Evolutionary conservation across 2,888 invertebrate species (phyloP), one percentile per base, ranked within the genome.

Genomic region (Hirtodrosophila confusa): DNA sequence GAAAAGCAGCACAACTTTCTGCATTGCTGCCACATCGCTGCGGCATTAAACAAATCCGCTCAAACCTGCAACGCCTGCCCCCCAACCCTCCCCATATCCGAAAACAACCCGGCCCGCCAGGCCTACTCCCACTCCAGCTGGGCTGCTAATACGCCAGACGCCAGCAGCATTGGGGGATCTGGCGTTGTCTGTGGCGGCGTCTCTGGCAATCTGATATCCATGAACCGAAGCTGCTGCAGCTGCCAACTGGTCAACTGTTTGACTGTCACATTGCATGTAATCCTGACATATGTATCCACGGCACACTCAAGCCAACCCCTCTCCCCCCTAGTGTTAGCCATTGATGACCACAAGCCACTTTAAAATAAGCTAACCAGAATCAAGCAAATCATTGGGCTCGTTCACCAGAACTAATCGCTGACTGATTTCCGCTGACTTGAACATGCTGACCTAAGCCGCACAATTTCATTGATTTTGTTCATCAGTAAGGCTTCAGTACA

Each of bases 1-100:
- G 78, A 74, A 80, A 80, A 80, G 78, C 78, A 80, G 72, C 82
- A 75, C 85, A 82, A 80, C 88, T 85, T 88, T 87, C 83, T 82
- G 87, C 82, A 69, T 58, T 67, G 68, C 58, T 65, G 76, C 61
- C 75, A 60, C 69, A 70, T 64, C 41, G 72, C 9, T 31, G 31
- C 49, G 65, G 69, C 69, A 86, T 86, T 86, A 86, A 72, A 69
- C 64, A 84, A 85, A 82, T 83, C 86, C 86, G 79, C 76, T 85
- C 77, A 61, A 58, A 80, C 57, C 40, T 41, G 49, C 72, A 71
- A 50, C 17, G 50, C 41, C 44, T 1, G 7, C n/a, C 33, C 53
- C 37, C 23, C 24, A 7, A 23, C 24, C 44, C 43, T 33, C 60
- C 29, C 8, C 11, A 36, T 23, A 12, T 10, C 31, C 23, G 6